These are phyloP conservation scores for Catagonus wagneri DNA, from an alignment of 2,113 vertebrate genomes.

Conservation along the genomic window DNA sequence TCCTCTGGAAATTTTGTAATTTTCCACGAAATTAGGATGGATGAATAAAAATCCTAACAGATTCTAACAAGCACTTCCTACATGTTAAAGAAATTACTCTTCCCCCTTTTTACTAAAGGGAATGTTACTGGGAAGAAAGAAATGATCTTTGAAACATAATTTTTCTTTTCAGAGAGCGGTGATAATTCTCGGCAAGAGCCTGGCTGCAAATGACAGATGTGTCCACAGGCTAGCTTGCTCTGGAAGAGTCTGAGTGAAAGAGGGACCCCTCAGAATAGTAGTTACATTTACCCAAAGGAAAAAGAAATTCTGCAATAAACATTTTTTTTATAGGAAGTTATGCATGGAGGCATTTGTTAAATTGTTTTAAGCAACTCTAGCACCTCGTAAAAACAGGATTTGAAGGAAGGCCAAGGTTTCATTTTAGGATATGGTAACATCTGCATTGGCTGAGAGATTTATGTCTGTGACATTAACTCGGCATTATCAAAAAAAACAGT, in stretches of 20 bases:
- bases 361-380: slow-evolving; percentile 79
- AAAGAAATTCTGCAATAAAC: slow-evolving; percentile 63
- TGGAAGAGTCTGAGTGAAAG: neutral
- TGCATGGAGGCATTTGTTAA: slow-evolving; percentile 67
- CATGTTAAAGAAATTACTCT: slow-evolving; percentile 69
- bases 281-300: neutral
- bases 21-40: slow-evolving; percentile 25
- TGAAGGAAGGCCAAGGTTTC: slow-evolving; percentile 67
- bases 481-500: slow-evolving; percentile 87
- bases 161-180: neutral
- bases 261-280: neutral
- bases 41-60: slow-evolving; percentile 55
- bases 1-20: slow-evolving; percentile 38
- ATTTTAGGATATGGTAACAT: slow-evolving; percentile 82
- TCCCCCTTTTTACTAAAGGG: neutral
- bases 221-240: neutral
- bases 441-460: slow-evolving; percentile 92
- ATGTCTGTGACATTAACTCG: slow-evolving; percentile 89
- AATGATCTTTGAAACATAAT: neutral
- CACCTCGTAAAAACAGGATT: slow-evolving; percentile 80
- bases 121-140: slow-evolving; percentile 45
- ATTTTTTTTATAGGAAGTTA: slow-evolving; percentile 62
- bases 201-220: neutral
- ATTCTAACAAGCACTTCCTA: slow-evolving; percentile 63
- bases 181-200: neutral